These are phyloP conservation scores for Hemitrygon akajei DNA, from an alignment of 2,797 vertebrate species.

Conservation along the genomic window DNA sequence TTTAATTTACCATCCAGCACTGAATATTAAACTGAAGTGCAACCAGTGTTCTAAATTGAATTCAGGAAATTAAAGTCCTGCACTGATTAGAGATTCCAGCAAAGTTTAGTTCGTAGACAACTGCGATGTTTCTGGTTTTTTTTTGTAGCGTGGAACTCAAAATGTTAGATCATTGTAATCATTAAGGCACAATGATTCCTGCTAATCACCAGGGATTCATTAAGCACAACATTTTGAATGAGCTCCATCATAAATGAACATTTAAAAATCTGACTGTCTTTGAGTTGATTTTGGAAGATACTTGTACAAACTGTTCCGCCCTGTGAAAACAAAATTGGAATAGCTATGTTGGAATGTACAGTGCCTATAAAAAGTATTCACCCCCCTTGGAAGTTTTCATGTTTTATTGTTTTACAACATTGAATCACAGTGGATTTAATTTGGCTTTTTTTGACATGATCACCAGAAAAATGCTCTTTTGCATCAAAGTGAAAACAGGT, in stretches of 20 bases:
- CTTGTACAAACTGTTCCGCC: background rate
- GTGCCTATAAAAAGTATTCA: too few relatives aligned
- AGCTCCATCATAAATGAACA: background rate
- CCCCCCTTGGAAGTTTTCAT: too few relatives aligned
- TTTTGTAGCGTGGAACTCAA: background rate
- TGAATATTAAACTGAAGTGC: background rate
- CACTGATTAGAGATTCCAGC: background rate
- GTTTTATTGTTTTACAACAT: too few relatives aligned
- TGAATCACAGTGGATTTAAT: too few relatives aligned
- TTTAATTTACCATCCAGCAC: background rate
- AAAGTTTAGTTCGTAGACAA: background rate
- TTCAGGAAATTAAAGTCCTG: background rate
- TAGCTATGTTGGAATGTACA: background rate
- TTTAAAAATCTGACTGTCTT: background rate
- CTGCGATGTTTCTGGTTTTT: too few relatives aligned
- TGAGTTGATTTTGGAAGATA: background rate
- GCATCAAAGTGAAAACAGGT: too few relatives aligned
- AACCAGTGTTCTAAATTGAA: background rate
- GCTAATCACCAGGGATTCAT: background rate
- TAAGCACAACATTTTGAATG: background rate
- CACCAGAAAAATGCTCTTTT: too few relatives aligned
- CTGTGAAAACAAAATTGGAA: background rate
- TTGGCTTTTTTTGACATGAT: too few relatives aligned
- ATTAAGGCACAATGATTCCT: background rate
- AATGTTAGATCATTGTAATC: background rate